These are phyloP conservation scores for Nephrotoma appendiculata DNA, from an alignment of 2,888 invertebrate genomes.

Conservation along the genomic window DNA sequence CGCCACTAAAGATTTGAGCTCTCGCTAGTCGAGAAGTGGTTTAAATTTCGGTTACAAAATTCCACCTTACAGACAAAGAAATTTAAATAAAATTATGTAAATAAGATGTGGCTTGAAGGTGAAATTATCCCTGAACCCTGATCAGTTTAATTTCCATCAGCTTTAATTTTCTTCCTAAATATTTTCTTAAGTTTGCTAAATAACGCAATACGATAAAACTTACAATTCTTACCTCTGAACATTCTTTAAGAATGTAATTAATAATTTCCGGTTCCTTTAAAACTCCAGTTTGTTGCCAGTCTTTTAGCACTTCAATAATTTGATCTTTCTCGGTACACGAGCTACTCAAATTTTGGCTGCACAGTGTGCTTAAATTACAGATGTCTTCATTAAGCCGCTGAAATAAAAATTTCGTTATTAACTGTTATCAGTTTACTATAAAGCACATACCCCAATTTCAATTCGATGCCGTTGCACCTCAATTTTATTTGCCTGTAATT, in stretches of 20 bases:
- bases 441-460: slow-evolving; percentile 40
- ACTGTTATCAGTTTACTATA: slow-evolving; percentile 1
- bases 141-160: too few species aligned
- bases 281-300: slow-evolving; percentile 31
- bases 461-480: slow-evolving; percentile 40
- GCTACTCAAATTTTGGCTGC: slow-evolving; percentile 24
- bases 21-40: too few species aligned
- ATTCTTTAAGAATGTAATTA: slow-evolving; percentile 24
- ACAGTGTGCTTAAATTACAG: slow-evolving; percentile 39
- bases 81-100: too few species aligned
- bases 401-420: neutral
- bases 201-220: neutral
- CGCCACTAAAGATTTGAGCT: too few species aligned
- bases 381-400: slow-evolving; percentile 42
- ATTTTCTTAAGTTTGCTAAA: neutral
- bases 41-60: too few species aligned
- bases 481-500: slow-evolving; percentile 36
- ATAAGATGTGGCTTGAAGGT: too few species aligned
- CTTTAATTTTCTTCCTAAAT: too few species aligned
- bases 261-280: slow-evolving; percentile 28
- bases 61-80: too few species aligned
- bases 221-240: slow-evolving; percentile 25
- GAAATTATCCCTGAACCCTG: too few species aligned
- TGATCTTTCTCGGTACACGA: slow-evolving; percentile 28
- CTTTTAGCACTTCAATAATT: slow-evolving; percentile 26